Conservation (phyloP, 2,888 invertebrate genomes). For the Mesorhabditis belari region DNA sequence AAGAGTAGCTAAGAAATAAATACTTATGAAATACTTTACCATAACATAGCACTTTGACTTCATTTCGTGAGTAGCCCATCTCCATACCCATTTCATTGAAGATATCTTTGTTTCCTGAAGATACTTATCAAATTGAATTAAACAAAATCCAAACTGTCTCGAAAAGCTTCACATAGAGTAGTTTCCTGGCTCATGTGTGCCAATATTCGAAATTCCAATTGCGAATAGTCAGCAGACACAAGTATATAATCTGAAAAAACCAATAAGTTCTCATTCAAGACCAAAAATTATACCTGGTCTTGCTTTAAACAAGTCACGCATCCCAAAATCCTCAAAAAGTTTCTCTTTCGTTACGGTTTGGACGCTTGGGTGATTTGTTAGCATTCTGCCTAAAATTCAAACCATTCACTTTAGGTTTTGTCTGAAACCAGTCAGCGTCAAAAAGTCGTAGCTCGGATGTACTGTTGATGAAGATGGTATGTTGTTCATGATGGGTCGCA, state of each 20-base stretch:
- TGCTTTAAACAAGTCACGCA: conserved; percentile 13
- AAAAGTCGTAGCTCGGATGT: too few species aligned
- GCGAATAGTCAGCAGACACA: conserved; percentile 93
- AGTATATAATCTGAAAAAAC: too few species aligned
- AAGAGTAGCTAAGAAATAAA: too few species aligned
- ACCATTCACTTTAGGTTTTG: too few species aligned
- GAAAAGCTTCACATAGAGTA: conserved; percentile 31
- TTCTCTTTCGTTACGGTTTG: conserved; percentile 78
- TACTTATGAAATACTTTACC: too few species aligned
- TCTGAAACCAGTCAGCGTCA: too few species aligned
- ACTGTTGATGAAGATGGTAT: too few species aligned
- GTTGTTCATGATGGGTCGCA: too few species aligned
- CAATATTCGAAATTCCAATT: conserved; percentile 84
- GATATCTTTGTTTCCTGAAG: conserved; percentile 11
- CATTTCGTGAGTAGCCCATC: conserved; percentile 59
- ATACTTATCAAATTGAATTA: neutral
- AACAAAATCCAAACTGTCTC: neutral
- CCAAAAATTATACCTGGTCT: conserved; percentile 5
- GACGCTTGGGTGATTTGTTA: conserved; percentile 85
- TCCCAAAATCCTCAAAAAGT: conserved; percentile 9
- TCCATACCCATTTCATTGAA: conserved; percentile 18
- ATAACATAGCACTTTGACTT: conserved; percentile 55
- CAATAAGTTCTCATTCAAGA: neutral
- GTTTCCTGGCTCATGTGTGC: conserved; percentile 79
- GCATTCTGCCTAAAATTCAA: conserved; percentile 76